Base-by-base conservation (phyloP, 1,140 invertebrate species). In the Drosophila hydei region DNA sequence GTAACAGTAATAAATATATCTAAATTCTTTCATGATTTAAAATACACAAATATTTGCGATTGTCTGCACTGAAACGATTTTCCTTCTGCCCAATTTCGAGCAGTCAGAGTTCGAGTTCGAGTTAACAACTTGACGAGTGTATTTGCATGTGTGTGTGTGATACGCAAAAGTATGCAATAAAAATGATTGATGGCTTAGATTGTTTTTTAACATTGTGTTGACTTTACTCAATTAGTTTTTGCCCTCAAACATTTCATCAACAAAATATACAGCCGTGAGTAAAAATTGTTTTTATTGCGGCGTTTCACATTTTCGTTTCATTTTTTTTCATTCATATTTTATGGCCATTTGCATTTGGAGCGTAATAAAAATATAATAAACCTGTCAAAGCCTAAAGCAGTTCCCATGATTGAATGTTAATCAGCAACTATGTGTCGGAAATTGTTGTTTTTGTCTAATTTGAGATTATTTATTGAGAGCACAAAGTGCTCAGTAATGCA, bases 151-250 rank as follows among this genome's bases (percentile, higher is more conserved):
- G 16, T 56, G 48, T 19, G 60, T 19, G 36, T 50, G 59, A 65
- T 68, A 69, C 74, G 45, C 61, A 87, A 75, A 85, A 87, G 80
- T 87, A 85, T 87, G 80, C 80, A 85, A 85, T 85, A 87, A 77
- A 85, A 71, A 72, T 85, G 80, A 87, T 87, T 85, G 80, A 85
- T 85, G 62, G 61, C 78, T 62, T 50, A 62, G 84, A 89, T 87
- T 78, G 14, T 50, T 75, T 43, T 61, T 61, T 19, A 27, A 30
- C 42, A 52, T 36, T 11, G 38, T 55, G 48, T 84, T 72, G 74
- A 54, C 67, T 75, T 51, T 51, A 68, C 73, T 84, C 71, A 85
- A 78, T 72, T 73, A 75, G 45, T 68, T 40, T 72, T 64, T 58
- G 60, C 52, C 51, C 56, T 70, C 36, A 65, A 65, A 58, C 61